Conservation (phyloP, 1,140 invertebrate species). For the Drosophila grimshawi region DNA sequence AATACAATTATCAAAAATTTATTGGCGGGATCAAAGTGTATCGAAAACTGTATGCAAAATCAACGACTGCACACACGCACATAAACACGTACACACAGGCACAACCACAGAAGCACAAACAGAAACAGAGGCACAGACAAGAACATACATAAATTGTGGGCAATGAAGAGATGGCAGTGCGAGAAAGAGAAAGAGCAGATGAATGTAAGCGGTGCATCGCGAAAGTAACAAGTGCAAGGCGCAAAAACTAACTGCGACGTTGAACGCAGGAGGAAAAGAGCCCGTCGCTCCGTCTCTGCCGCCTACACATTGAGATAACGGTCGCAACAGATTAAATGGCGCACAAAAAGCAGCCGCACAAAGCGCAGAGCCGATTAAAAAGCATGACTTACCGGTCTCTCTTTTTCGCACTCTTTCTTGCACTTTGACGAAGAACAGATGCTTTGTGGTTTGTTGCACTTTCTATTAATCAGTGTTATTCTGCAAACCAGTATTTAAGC, state of each 20-base stretch:
- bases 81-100: constrained; percentile 21
- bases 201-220: constrained; percentile 14
- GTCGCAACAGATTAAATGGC: constrained; percentile 65
- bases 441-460: constrained; percentile 2
- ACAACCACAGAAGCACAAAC: constrained; percentile 2
- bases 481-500: constrained; percentile 18
- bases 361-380: constrained; percentile 48
- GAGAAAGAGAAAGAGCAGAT: constrained; percentile 3
- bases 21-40: constrained; percentile 82
- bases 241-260: constrained; percentile 52
- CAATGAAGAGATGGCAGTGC: constrained; percentile 40
- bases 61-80: constrained; percentile 39
- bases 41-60: constrained; percentile 68
- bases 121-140: constrained; percentile 15
- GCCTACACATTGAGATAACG: constrained; percentile 67
- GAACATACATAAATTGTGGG: constrained; percentile 7
- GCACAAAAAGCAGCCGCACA: constrained; percentile 35
- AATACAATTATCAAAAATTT: constrained; percentile 82
- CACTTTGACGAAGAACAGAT: not conserved
- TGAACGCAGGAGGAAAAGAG: constrained; percentile 20
- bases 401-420: constrained; percentile 5
- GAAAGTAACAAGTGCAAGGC: constrained; percentile 54
- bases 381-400: constrained; percentile 71
- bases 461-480: not conserved
- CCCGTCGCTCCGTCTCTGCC: not conserved